phyloP scores from a whole-genome alignment of 2,113 vertebrate species.

The Campylorhamphus procurvoides region DNA sequence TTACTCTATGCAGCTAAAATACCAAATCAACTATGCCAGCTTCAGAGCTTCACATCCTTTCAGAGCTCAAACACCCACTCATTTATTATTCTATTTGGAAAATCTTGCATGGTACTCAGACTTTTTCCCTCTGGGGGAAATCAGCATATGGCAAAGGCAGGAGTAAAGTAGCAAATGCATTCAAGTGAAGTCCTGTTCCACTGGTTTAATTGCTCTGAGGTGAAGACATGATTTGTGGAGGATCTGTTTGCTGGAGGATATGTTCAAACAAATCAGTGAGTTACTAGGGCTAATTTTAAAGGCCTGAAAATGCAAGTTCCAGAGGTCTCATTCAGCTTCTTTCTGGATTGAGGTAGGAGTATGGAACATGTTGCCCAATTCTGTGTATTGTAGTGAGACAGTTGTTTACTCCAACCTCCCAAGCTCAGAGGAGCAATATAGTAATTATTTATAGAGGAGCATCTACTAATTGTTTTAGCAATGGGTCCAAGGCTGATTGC shows the following conservation, averaged over 20 bases:
- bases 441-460: no score
- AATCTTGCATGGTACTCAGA: background rate
- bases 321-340: background rate
- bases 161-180: background rate
- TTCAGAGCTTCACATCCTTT: background rate
- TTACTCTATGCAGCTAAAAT: background rate
- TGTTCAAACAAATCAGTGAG: background rate
- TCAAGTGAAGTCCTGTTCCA: constrained; percentile 14
- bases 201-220: constrained; percentile 12
- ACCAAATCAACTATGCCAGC: background rate
- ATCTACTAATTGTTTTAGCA: background rate
- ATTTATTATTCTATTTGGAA: constrained; percentile 47
- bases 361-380: accelerated
- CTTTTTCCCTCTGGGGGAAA: background rate
- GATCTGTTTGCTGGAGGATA: background rate
- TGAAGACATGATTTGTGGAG: background rate
- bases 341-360: accelerated
- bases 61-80: background rate
- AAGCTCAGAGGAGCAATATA: background rate
- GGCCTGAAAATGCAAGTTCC: background rate
- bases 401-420: background rate
- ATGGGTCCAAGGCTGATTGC: background rate
- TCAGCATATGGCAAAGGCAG: constrained; percentile 4
- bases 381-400: background rate
- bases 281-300: background rate